Conservation (phyloP, 1,140 invertebrate species). For the Holotrichia oblita region DNA sequence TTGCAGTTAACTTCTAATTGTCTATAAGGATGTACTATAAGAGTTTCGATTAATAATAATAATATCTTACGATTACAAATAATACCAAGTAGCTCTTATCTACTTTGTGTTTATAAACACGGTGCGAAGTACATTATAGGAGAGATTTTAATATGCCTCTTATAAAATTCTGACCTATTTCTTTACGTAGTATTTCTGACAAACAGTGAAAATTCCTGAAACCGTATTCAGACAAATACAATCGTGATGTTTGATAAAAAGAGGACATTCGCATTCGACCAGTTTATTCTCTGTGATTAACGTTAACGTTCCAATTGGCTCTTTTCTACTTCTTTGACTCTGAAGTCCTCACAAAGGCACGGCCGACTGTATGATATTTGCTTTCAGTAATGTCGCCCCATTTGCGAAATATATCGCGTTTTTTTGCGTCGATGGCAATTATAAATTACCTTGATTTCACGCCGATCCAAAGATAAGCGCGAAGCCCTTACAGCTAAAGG, state of each 20-base stretch:
- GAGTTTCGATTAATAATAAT: too few relatives aligned
- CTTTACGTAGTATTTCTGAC: background rate
- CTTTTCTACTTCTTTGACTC: background rate
- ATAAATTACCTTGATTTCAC: slow-evolving; percentile 38
- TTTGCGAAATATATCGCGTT: slow-evolving; percentile 21
- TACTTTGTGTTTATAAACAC: too few relatives aligned
- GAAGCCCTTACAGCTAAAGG: background rate
- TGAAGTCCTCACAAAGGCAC: background rate
- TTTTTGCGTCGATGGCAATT: slow-evolving; percentile 35
- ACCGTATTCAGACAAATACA: background rate
- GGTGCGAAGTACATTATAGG: too few relatives aligned
- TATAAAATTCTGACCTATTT: too few relatives aligned
- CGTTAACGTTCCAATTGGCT: background rate
- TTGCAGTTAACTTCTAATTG: too few relatives aligned
- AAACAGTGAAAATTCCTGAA: background rate
- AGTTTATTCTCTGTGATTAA: background rate
- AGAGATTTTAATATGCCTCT: too few relatives aligned
- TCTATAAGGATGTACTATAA: too few relatives aligned
- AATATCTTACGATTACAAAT: too few relatives aligned
- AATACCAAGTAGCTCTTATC: too few relatives aligned
- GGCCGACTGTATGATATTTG: slow-evolving; percentile 10
- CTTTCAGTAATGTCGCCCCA: slow-evolving; percentile 21
- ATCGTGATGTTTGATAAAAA: background rate
- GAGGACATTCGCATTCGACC: background rate
- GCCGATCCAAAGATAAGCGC: slow-evolving; percentile 36